These are phyloP conservation scores for Capreolus pygargus DNA, from an alignment of 2,113 vertebrate genomes.

Conservation along the genomic window DNA sequence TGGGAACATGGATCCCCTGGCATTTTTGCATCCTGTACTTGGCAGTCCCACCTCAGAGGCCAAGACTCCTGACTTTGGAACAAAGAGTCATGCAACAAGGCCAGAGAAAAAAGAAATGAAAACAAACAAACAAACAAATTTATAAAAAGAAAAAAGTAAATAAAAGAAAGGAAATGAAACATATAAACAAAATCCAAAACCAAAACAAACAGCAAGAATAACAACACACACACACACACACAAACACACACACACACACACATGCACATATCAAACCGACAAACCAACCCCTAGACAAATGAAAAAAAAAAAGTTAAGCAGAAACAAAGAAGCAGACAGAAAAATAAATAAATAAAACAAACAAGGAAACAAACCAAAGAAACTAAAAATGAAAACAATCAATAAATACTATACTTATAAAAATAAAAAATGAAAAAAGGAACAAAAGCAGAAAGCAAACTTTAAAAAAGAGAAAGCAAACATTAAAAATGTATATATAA, in stretches of 20 bases:
- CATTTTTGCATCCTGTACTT: neutral
- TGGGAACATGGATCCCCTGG: neutral
- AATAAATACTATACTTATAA: neutral
- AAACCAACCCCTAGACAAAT: neutral
- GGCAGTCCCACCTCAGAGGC: neutral
- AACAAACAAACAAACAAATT: neutral
- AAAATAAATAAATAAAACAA: neutral
- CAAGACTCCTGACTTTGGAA: neutral
- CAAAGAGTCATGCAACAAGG: neutral
- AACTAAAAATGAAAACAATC: neutral
- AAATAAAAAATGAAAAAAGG: neutral
- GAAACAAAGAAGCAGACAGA: neutral
- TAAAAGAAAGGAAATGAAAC: neutral
- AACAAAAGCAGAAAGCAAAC: neutral
- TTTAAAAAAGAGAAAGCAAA: neutral
- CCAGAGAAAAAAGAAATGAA: neutral
- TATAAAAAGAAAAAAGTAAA: neutral
- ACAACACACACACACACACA: neutral
- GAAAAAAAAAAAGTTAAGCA: neutral
- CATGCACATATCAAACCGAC: neutral
- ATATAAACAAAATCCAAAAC: neutral
- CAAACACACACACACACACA: too few relatives aligned
- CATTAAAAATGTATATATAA: too few relatives aligned
- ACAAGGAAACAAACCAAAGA: neutral
- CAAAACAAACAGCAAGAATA: neutral